These are phyloP conservation scores for Lasioglossum vierecki DNA, from an alignment of 2,888 invertebrate species.

Conservation along the genomic window DNA sequence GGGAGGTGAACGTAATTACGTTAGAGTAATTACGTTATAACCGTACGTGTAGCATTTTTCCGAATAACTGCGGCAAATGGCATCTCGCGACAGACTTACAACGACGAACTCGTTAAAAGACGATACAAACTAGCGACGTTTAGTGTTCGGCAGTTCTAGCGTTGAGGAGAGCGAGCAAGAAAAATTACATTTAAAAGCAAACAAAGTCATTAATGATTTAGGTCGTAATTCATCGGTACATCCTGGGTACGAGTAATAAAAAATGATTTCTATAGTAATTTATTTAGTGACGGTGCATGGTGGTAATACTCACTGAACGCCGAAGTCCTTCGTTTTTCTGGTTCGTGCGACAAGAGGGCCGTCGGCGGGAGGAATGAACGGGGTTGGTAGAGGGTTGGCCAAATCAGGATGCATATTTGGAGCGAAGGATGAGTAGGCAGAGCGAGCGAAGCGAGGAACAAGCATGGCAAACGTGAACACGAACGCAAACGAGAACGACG, in stretches of 20 bases:
- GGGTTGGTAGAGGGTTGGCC: not conserved
- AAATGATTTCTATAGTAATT: not conserved
- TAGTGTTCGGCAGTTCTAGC: too few species aligned
- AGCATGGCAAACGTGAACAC: not conserved
- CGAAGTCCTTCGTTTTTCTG: not conserved
- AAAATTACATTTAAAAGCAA: not conserved
- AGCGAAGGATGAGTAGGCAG: slow-evolving; percentile 5
- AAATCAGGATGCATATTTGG: slow-evolving; percentile 18
- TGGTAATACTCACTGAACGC: not conserved
- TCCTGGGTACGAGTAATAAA: not conserved
- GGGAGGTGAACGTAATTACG: slow-evolving; percentile 67
- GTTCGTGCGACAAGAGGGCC: not conserved
- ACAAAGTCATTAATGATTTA: too few species aligned
- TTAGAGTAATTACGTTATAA: slow-evolving; percentile 75
- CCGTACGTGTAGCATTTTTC: slow-evolving; percentile 53
- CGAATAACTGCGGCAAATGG: slow-evolving; percentile 49
- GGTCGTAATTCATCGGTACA: not conserved
- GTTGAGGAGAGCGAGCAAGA: not conserved
- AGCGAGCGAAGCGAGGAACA: slow-evolving; percentile 6
- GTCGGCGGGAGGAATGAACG: not conserved
- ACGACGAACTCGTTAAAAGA: not conserved
- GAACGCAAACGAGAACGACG: slow-evolving; percentile 3
- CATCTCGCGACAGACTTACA: not conserved
- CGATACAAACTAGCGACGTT: not conserved
- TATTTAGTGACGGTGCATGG: not conserved